phyloP scores from a whole-genome alignment of 2,113 vertebrate genomes.

The Corythoichthys haematopterus region DNA sequence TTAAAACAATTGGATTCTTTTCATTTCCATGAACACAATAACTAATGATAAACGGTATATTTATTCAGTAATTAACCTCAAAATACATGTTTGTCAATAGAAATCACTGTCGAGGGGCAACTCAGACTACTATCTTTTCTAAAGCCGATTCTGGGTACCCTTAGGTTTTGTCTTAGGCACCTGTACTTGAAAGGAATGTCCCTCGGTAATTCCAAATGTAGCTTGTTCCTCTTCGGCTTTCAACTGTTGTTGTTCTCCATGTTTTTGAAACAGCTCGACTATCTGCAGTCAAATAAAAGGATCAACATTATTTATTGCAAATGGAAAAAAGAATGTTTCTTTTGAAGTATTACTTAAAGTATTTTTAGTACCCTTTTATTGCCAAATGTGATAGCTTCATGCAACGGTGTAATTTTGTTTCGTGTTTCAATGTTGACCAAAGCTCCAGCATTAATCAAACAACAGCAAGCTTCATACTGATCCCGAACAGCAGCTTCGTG shows the following conservation, averaged over 20 bases:
- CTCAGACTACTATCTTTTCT: too few relatives aligned
- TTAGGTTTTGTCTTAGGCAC: neutral
- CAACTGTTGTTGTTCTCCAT: neutral
- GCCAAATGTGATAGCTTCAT: slow-evolving; percentile 69
- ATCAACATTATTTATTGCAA: neutral
- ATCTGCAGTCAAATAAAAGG: neutral
- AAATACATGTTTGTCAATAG: too few relatives aligned
- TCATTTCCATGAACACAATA: too few relatives aligned
- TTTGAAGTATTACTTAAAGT: neutral
- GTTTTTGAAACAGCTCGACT: neutral
- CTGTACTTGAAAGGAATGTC: neutral
- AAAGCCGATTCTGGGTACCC: neutral
- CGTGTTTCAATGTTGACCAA: slow-evolving; percentile 67
- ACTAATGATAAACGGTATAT: too few relatives aligned
- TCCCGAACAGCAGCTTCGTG: slow-evolving; percentile 6
- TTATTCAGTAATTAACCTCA: too few relatives aligned
- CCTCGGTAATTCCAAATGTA: neutral
- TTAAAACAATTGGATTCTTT: too few relatives aligned
- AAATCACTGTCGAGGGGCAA: too few relatives aligned
- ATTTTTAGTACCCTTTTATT: slow-evolving; percentile 39
- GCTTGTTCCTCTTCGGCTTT: neutral
- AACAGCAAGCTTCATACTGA: slow-evolving; percentile 50
- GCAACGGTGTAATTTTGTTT: slow-evolving; percentile 72
- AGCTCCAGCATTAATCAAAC: slow-evolving; percentile 76
- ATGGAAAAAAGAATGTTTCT: neutral